Conservation (phyloP, 2,888 invertebrate genomes). For the Lomographa bimaculata region DNA sequence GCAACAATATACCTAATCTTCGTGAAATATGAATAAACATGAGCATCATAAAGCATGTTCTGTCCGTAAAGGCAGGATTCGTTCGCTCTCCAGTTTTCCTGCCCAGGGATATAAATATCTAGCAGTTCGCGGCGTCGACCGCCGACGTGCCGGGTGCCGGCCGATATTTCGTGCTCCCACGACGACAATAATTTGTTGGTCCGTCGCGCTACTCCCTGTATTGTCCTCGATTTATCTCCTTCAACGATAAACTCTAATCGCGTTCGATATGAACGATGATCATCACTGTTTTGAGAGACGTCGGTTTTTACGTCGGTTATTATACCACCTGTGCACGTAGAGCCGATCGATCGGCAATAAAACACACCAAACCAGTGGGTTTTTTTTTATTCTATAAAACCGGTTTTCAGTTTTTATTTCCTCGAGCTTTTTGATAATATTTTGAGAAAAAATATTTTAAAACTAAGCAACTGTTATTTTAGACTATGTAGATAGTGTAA, state of each 20-base stretch:
- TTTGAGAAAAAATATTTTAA: no score
- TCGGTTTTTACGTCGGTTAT: conserved; percentile 32
- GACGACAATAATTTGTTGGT: conserved; percentile 79
- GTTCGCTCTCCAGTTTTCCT: conserved; percentile 33
- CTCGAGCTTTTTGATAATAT: no score
- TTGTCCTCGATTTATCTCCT: conserved; percentile 65
- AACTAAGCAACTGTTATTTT: no score
- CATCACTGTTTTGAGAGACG: conserved; percentile 44
- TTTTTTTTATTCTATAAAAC: conserved; percentile 5
- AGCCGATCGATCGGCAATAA: conserved; percentile 14
- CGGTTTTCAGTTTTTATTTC: no score
- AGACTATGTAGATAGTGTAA: no score
- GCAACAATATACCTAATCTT: conserved; percentile 31
- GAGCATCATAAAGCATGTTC: conserved; percentile 29
- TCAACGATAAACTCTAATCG: conserved; percentile 63
- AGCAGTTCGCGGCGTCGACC: conserved; percentile 52
- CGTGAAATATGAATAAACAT: conserved; percentile 38
- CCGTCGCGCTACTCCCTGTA: conserved; percentile 65
- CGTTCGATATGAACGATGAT: conserved; percentile 53
- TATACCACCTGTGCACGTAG: conserved; percentile 6
- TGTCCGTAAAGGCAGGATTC: conserved; percentile 31
- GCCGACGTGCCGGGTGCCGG: conserved; percentile 51
- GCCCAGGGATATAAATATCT: conserved; percentile 55
- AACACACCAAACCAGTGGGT: conserved; percentile 2
- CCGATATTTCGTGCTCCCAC: conserved; percentile 74